Conservation (phyloP, 2,113 vertebrate genomes). For the Micromys minutus region DNA sequence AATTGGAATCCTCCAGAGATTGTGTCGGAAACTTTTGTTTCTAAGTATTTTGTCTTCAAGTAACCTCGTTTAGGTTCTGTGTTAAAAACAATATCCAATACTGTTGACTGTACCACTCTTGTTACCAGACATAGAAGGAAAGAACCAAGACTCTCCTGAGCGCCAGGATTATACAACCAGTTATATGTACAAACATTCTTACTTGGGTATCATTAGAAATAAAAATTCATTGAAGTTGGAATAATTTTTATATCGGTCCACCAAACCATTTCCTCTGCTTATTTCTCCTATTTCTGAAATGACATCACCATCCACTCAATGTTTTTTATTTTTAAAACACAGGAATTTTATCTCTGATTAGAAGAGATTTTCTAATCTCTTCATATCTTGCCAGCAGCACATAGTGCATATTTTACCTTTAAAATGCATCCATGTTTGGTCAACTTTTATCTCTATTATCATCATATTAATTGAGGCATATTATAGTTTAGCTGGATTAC, state of each 20-base stretch:
- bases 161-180: not conserved
- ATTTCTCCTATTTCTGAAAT: not conserved
- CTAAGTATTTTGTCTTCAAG: not conserved
- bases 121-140: not conserved
- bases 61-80: not conserved
- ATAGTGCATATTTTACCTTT: not conserved
- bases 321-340: not conserved
- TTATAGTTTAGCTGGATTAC: not conserved
- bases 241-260: not conserved
- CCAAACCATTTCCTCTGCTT: not conserved
- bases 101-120: not conserved
- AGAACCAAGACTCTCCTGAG: not conserved
- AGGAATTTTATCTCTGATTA: not conserved
- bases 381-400: not conserved
- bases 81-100: not conserved
- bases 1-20: not conserved
- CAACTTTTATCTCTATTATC: not conserved
- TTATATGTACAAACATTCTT: not conserved
- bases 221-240: not conserved
- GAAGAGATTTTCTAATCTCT: not conserved
- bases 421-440: not conserved
- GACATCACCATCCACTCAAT: not conserved
- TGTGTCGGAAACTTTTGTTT: not conserved
- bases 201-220: not conserved
- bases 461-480: not conserved